These are phyloP conservation scores for Drosophila fuyamai DNA, from an alignment of 1,140 invertebrate genomes.

Conservation along the genomic window DNA sequence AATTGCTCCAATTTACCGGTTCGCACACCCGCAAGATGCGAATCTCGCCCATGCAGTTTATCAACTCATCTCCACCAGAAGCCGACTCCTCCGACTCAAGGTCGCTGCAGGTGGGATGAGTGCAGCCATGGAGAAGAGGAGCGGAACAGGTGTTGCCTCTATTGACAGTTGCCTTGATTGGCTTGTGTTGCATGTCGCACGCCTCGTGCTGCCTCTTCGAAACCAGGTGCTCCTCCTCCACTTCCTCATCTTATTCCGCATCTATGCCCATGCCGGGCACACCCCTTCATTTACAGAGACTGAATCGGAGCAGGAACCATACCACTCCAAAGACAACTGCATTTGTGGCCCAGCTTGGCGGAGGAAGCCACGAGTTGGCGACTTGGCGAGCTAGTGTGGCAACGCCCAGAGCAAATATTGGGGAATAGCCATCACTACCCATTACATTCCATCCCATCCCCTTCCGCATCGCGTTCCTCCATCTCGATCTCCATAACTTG, in stretches of 20 bases:
- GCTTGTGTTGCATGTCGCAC: slow-evolving; percentile 71
- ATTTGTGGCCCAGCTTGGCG: slow-evolving; percentile 31
- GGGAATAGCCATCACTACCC: slow-evolving; percentile 5
- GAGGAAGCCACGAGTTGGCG: slow-evolving; percentile 46
- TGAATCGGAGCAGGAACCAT: slow-evolving; percentile 19
- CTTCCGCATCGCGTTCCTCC: slow-evolving; percentile 21
- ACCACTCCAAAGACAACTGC: slow-evolving; percentile 65
- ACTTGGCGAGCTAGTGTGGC: slow-evolving; percentile 41
- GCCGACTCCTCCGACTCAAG: slow-evolving; percentile 45
- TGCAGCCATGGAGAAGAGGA: slow-evolving; percentile 9
- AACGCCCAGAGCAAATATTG: slow-evolving; percentile 72
- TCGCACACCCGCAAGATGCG: slow-evolving; percentile 40
- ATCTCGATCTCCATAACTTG: slow-evolving; percentile 53
- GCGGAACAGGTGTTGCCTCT: slow-evolving; percentile 64
- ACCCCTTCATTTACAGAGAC: slow-evolving; percentile 44
- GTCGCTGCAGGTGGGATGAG: slow-evolving; percentile 33
- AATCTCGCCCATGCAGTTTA: slow-evolving; percentile 24
- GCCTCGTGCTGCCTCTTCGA: slow-evolving; percentile 31
- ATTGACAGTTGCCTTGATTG: slow-evolving; percentile 76
- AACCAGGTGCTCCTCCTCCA: slow-evolving; percentile 18
- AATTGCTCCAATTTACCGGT: slow-evolving; percentile 43
- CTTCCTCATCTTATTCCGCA: slow-evolving; percentile 4
- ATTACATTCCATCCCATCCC: slow-evolving; percentile 6
- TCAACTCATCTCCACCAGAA: slow-evolving; percentile 15
- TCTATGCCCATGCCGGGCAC: slow-evolving; percentile 39